Conservation (phyloP, 1,140 invertebrate species). For the Drosophila bocki region DNA sequence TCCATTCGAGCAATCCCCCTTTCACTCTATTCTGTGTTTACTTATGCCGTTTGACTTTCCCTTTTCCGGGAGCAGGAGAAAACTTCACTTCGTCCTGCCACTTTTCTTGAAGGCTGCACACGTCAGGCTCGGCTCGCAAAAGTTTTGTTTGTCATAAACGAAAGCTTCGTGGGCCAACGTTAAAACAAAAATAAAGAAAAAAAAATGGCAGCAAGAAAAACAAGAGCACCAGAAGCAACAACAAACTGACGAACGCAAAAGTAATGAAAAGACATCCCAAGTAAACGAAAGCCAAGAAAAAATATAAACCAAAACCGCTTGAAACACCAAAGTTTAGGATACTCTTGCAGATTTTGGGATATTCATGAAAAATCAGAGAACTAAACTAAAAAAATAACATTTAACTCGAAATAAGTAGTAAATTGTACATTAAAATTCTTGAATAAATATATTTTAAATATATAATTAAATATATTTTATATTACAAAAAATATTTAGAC, state of each 20-base stretch:
- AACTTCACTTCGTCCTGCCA: slow-evolving; percentile 71
- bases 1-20: slow-evolving; percentile 35
- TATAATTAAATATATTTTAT: too few relatives aligned
- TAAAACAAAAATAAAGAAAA: slow-evolving; percentile 38
- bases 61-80: slow-evolving; percentile 47
- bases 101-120: slow-evolving; percentile 70
- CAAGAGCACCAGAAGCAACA: slow-evolving; percentile 46
- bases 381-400: background rate
- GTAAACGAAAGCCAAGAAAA: slow-evolving; percentile 38
- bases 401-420: too few relatives aligned
- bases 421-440: too few relatives aligned
- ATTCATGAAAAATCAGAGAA: background rate
- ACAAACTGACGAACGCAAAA: slow-evolving; percentile 56
- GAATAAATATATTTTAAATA: too few relatives aligned
- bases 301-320: slow-evolving; percentile 10
- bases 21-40: slow-evolving; percentile 48
- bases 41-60: slow-evolving; percentile 81
- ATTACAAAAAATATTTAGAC: background rate
- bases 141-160: slow-evolving; percentile 78
- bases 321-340: slow-evolving; percentile 1
- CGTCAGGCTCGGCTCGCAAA: slow-evolving; percentile 63
- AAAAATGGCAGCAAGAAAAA: slow-evolving; percentile 16
- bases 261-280: slow-evolving; percentile 71
- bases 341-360: slow-evolving; percentile 5
- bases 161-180: slow-evolving; percentile 50